Percentiles rank a stretch among this genome's conserved stretches.
Conservation (phyloP, 2,797 vertebrate species). For the Melanotaenia pygmaea region DNA sequence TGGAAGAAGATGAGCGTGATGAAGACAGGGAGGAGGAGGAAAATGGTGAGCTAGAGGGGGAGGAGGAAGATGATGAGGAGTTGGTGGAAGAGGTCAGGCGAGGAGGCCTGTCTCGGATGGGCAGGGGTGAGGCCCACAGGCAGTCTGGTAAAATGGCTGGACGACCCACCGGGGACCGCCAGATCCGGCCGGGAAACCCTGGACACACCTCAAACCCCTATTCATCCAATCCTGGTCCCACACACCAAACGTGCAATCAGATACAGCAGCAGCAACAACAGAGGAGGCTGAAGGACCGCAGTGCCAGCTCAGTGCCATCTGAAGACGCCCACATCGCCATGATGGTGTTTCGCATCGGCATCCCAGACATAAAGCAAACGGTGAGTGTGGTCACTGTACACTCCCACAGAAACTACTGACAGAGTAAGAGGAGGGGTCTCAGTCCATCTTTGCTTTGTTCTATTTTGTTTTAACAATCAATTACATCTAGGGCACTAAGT, state of each 20-base stretch:
- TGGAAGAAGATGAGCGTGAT: constrained; percentile 82
- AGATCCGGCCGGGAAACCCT: constrained; percentile 77
- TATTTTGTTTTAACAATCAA: too few relatives aligned
- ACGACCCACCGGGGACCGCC: constrained; percentile 69
- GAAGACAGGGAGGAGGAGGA: constrained; percentile 79
- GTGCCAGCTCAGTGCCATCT: constrained; percentile 81
- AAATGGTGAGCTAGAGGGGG: constrained; percentile 78
- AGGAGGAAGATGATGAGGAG: constrained; percentile 76
- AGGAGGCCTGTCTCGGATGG: constrained; percentile 63
- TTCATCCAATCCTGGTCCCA: constrained; percentile 77
- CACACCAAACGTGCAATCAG: constrained; percentile 81
- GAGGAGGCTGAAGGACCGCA: constrained; percentile 86
- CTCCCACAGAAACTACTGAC: constrained; percentile 3
- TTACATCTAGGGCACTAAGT: too few relatives aligned
- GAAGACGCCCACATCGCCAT: constrained; percentile 92
- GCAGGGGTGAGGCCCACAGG: constrained; percentile 75
- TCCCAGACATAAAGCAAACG: constrained; percentile 95
- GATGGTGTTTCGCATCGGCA: constrained; percentile 96
- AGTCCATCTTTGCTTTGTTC: neutral
- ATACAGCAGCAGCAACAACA: constrained; percentile 73
- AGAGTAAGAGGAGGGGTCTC: neutral
- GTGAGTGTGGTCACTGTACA: constrained; percentile 77
- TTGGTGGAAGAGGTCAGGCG: constrained; percentile 74
- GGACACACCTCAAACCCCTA: constrained; percentile 81
- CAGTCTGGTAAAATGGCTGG: constrained; percentile 73